Evolutionary conservation across 2,797 vertebrate species (phyloP), one percentile per base, ranked within the genome.

Genomic region (Danio kyathit): DNA sequence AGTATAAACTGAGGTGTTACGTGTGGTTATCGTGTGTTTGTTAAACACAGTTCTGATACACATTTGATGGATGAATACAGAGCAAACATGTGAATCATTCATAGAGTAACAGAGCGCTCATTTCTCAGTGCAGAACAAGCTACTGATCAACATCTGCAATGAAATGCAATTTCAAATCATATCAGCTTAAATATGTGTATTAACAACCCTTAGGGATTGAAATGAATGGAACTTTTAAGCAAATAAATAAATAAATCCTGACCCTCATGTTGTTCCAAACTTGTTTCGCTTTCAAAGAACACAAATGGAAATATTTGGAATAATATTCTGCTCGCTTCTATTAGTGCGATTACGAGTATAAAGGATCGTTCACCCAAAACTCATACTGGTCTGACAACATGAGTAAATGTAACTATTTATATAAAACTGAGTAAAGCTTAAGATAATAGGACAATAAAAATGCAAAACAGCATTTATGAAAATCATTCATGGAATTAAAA

Each of bases 1-100:
- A 93, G 91, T 92, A 91, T 90, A 88, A 89, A 63, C 67, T 85
- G 88, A 92, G 91, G 90, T 90, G 89, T 89, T 81, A 74, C 17
- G 61, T 89, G 88, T 87, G 89, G 87, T 88, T 86, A 89, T 60
- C 54, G 5, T 84, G 74, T 82, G 81, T 91, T 87, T 79, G 4
- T 83, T 83, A 82, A 81, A 90, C 64, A 52, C 82, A 88, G 88
- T 65, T 76, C 64, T 64, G 7, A 80, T 69, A 67, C 61, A 40
- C 61, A 38, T 65, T 54, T 61, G 38, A 76, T 46, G 11, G 73
- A 74, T 61, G 2, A 70, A 74, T 46, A 74, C 46, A 69, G 48
- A 60, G 43, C 43, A 66, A 61, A 59, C n/a, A 64, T 29, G 48
- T 79, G 71, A 46, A 74, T 46, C 78, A 63, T 49, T 49, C 29